Base-by-base conservation (phyloP, 2,113 vertebrate species). In the Oostethus manadensis region DNA sequence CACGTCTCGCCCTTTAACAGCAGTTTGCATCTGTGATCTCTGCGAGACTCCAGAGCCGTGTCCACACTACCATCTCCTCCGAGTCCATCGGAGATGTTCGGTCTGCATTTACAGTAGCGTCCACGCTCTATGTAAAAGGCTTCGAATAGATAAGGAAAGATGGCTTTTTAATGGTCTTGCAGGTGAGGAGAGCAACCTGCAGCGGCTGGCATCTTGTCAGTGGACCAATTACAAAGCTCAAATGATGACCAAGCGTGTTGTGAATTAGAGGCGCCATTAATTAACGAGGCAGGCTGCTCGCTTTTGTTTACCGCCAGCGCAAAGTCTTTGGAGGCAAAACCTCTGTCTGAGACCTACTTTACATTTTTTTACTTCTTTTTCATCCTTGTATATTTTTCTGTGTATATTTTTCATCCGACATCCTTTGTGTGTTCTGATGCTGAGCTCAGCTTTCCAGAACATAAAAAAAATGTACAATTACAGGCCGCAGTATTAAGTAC, bases 221-320 rank as follows among this genome's bases (percentile, higher is more conserved):
- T 29, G 53, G 65, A 75, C 70, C 81, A 82, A 81, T 84, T 87
- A 84, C 70, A 78, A 78, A 66, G 45, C 61, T 53, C 73, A 83
- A 81, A 85, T 86, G 83, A 81, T 80, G 85, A 88, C 87, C 77
- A 86, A 66, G 69, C 67, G 60, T 62, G 73, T 54, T 60, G 35
- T 70, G 79, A 85, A 73, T 79, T 47, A 35, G 73, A 67, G 79
- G 70, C 56, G 62, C 67, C 60, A 67, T 86, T 85, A 83, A 83
- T 84, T 83, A 85, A 62, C 66, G 44, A 61, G 64, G 70, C 44
- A 73, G 70, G 71, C 56, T 72, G 56, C 60, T 57, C 76, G 23
- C 72, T 79, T 79, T 81, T 85, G 75, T 88, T 88, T 81, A 76
- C 69, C 16, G 44, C 64, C 74, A 60, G 54, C 78, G 68, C 55